phyloP scores from a whole-genome alignment of 2,113 vertebrate species.

The Alouatta palliata region DNA sequence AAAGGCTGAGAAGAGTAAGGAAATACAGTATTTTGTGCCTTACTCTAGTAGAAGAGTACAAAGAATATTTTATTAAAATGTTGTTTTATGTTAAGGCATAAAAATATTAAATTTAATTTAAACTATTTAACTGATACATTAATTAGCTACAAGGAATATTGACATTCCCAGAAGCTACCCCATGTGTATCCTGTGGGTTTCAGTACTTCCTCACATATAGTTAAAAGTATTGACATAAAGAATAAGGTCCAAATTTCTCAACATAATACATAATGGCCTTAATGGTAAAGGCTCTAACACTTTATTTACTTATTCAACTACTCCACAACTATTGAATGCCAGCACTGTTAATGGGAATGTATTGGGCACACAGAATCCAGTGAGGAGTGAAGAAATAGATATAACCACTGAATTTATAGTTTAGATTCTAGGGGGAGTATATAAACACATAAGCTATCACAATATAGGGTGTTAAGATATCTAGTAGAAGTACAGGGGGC shows the following conservation, averaged over 20 bases:
- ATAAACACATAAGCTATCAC: background rate
- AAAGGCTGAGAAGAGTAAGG: background rate
- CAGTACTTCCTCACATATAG: background rate
- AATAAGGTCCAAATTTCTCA: background rate
- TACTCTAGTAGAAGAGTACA: background rate
- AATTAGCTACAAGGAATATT: background rate
- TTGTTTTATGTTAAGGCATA: background rate
- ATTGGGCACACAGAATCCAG: background rate
- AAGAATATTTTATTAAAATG: background rate
- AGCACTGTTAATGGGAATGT: background rate
- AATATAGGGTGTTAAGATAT: background rate
- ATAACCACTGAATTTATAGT: background rate
- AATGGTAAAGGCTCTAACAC: background rate
- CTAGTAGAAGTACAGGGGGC: background rate
- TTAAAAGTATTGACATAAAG: background rate
- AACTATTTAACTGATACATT: background rate
- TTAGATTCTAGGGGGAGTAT: background rate
- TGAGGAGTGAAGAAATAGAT: background rate
- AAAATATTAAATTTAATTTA: conserved; percentile 1
- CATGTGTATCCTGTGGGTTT: background rate
- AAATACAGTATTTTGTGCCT: background rate
- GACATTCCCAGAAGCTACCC: background rate
- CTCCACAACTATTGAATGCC: background rate
- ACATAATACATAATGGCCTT: background rate
- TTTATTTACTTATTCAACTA: background rate